Base-by-base conservation (phyloP, 2,113 vertebrate species). In the Motacilla tschutschensis region DNA sequence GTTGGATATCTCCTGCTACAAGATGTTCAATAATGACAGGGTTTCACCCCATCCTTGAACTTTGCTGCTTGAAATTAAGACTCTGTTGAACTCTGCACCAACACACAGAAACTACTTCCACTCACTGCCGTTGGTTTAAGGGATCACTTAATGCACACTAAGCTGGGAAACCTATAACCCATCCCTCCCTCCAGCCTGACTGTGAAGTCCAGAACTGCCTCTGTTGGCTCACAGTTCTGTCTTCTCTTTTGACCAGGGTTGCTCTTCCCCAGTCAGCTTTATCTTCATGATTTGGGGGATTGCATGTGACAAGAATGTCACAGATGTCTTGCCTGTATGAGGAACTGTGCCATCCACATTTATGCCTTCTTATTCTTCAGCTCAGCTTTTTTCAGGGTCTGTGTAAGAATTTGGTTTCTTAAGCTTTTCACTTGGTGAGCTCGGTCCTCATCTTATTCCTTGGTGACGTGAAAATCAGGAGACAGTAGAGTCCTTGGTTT, bases 261-360 rank as follows among this genome's bases (percentile, higher is more conserved):
- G 66, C 15, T 35, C 15, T 38, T n/a, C 16, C 16, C 14, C 17
- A 14, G 26, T 3, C 26, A 66, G 15, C 2, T 35, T 59, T 38
- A 5, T 19, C 31, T 43, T 38, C 2, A 0, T 1, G 1, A 2
- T 50, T 24, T 24, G 2, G 18, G 29, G 47, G 25, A 43, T 9
- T 26, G 26, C 14, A 17, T n/a, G 12, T 44, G 62, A 38, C 35
- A 51, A 14, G 15, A 17, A 18, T 35, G n/a, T 18, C 41, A 24
- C 2, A 16, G 63, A 5, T 17, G 51, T 55, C 26, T 3, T 69
- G 31, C 19, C 14, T 53, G 1, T 4, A 11, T 16, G 29, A 82
- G n/a, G 36, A 51, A 4, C 11, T 28, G 15, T 33, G 17, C 18
- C 44, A 17, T 2, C 31, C 33, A 55, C 72, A 80, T 22, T 3